Evolutionary conservation across 2,888 invertebrate genomes (phyloP).

Genomic region (Idaea dimidiata): DNA sequence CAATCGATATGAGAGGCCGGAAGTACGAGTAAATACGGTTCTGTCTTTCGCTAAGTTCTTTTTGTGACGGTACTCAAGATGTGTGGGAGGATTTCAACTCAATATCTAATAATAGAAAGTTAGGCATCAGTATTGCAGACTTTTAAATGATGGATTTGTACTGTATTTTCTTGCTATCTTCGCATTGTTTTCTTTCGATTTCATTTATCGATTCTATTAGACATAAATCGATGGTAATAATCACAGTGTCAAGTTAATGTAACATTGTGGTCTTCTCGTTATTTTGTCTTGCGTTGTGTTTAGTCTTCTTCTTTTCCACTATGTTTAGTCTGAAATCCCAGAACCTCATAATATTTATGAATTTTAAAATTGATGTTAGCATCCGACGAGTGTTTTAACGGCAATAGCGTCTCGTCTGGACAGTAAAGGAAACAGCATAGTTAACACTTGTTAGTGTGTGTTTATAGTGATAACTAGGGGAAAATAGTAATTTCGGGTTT

Average conservation of each 20-base stretch:
- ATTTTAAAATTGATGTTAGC: constrained; percentile 23
- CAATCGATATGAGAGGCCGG: not conserved
- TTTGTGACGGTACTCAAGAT: not conserved
- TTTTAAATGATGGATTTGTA: not conserved
- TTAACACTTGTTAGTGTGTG: not conserved
- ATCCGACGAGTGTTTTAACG: not conserved
- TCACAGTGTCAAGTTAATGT: not conserved
- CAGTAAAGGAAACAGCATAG: not conserved
- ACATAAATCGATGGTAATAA: not conserved
- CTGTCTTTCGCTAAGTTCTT: not conserved
- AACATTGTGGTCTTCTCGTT: constrained; percentile 8
- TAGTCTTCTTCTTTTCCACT: constrained; percentile 24
- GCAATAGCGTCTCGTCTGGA: not conserved
- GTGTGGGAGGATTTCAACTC: not conserved
- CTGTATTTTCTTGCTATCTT: not conserved
- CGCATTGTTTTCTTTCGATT: not conserved
- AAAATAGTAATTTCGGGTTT: constrained; percentile 26
- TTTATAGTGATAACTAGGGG: not conserved
- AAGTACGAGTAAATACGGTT: not conserved
- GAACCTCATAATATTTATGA: constrained; percentile 29
- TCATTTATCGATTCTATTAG: not conserved
- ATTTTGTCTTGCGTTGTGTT: constrained; percentile 26
- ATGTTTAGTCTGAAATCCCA: constrained; percentile 52
- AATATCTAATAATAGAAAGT: not conserved
- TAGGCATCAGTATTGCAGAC: not conserved